Base-by-base conservation (phyloP, 2,113 vertebrate species). In the Oriolus oriolus region DNA sequence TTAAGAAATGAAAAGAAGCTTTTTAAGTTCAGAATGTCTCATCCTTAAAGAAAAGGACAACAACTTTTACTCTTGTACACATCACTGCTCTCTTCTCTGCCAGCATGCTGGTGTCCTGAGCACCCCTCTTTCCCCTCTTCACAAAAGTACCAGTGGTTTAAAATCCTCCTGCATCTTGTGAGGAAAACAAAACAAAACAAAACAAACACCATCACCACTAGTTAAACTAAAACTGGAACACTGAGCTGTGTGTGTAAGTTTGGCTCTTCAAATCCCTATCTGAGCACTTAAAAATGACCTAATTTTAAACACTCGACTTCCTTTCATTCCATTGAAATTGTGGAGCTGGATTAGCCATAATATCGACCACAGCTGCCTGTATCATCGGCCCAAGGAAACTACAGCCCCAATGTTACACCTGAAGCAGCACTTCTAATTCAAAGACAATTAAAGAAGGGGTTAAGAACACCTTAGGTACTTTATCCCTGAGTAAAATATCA, bases 101-200 rank as follows among this genome's bases (percentile, higher is more conserved):
- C 1, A 0, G 33, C 41, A 9, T 3, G 9, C 14, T 3, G 7
- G 3, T 33, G 37, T 20, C 44, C 74, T 15, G 26, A 66, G 68
- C 19, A 39, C 1, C 39, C 57, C 16, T 57, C n/a, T 39, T 28
- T 69, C 26, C 7, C 8, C 26, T 57, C 52, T 35, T 73, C 31
- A 23, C 42, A 28, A 26, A 44, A 84, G 47, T 0, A 52, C 50
- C 6, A 31, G 28, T 6, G 14, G 22, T 47, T 90, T 50, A 26
- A 86, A 90, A 64, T 39, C 28, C 27, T 74, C 41, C 47, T 5
- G 1, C 9, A 53, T 69, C 37, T 70, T 41, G 12, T n/a, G 31
- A 75, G 18, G 37, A 66, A 95, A 94, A 60, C 41, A 80, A 92
- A 94, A 66, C 41, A 80, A 92, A 94, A 66, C 47, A 76, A 61